Conservation (phyloP, 2,888 invertebrate species). For the Patella ulyssiponensis region DNA sequence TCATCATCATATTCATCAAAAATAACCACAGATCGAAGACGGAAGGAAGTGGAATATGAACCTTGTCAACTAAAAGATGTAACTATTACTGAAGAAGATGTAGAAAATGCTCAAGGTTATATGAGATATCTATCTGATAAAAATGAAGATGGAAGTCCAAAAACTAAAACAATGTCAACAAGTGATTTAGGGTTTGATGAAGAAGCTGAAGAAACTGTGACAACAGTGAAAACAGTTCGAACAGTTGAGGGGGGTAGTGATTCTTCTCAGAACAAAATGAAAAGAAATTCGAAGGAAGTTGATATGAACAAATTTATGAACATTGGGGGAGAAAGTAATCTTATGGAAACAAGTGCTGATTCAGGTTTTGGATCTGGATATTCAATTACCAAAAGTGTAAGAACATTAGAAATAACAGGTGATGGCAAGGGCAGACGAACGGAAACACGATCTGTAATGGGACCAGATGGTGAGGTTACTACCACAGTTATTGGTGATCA, state of each 20-base stretch:
- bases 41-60: no score
- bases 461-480: no score
- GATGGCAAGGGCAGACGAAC: no score
- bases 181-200: conserved; percentile 27
- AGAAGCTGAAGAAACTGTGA: conserved; percentile 21
- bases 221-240: not conserved
- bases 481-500: no score
- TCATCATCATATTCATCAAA: no score
- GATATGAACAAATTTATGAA: conserved; percentile 41
- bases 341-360: conserved; percentile 1
- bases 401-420: no score
- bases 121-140: conserved; percentile 22
- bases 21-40: no score
- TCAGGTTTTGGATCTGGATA: not conserved
- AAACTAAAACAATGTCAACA: no score
- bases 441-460: no score
- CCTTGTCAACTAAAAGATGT: no score
- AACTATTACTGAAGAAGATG: conserved; percentile 22
- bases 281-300: conserved; percentile 35
- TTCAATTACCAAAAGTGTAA: not conserved
- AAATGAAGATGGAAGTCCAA: conserved; percentile 1
- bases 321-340: conserved; percentile 7
- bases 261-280: not conserved
- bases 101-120: conserved; percentile 28
- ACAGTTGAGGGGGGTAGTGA: conserved; percentile 7